Percentiles rank a stretch among this genome's conserved stretches.
Evolutionary conservation across 30 jellyfish, hydroid and myxozoan species (phyloP).

Genomic region (Aurelia sp.): DNA sequence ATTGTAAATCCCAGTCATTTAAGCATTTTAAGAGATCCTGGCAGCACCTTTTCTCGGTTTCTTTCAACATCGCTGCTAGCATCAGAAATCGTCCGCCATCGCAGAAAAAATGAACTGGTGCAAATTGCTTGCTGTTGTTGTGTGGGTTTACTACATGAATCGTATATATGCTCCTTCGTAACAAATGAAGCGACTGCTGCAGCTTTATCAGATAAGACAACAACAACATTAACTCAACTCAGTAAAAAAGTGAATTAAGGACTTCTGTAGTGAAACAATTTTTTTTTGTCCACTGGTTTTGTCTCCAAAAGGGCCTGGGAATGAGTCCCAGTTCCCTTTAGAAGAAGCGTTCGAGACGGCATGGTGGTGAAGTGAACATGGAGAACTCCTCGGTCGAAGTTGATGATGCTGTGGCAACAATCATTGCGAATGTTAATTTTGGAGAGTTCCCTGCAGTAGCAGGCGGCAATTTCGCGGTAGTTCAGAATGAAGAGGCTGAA

Average conservation of each 20-base stretch:
- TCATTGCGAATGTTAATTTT: conserved; percentile 64
- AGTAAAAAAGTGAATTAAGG: too few relatives aligned
- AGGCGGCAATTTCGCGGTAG: conserved; percentile 38
- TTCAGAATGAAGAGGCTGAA: conserved; percentile 17
- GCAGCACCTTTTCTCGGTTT: background rate
- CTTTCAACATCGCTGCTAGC: conserved; percentile 16
- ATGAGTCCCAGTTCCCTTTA: background rate
- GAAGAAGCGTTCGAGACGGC: background rate
- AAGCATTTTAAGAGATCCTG: conserved; percentile 7
- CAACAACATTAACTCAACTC: too few relatives aligned
- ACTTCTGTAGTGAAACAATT: too few relatives aligned
- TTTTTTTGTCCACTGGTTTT: background rate
- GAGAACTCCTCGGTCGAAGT: conserved; percentile 81
- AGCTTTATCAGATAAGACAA: too few relatives aligned
- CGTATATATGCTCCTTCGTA: too few relatives aligned
- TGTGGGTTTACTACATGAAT: too few relatives aligned
- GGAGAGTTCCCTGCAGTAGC: conserved; percentile 77
- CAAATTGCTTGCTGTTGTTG: too few relatives aligned
- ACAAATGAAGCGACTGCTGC: too few relatives aligned
- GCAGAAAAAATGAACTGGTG: too few relatives aligned
- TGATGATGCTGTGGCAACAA: conserved; percentile 86
- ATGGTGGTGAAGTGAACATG: conserved; percentile 73
- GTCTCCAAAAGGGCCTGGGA: background rate
- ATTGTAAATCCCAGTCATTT: conserved; percentile 45
- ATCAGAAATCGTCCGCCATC: conserved; percentile 2